Conservation (phyloP, 2,113 vertebrate genomes). For the Boleophthalmus pectinirostris region DNA sequence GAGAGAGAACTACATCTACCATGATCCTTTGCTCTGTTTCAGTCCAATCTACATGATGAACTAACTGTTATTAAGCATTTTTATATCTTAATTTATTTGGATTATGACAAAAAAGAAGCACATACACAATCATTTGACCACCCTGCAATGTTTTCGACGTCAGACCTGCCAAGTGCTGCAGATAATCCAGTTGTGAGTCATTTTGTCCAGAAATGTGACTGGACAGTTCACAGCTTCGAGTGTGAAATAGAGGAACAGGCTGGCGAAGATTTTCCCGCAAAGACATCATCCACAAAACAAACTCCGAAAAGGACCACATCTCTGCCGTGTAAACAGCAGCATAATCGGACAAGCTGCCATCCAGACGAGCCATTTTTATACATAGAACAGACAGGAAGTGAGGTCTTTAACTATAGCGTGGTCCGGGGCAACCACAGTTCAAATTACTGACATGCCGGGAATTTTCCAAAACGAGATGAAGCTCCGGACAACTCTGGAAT, state of each 20-base stretch:
- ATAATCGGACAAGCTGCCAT: neutral
- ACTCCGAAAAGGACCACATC: neutral
- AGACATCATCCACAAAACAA: neutral
- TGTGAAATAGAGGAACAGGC: slow-evolving; percentile 5
- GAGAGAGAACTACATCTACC: too few species aligned
- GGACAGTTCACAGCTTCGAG: slow-evolving; percentile 39
- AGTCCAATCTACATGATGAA: too few species aligned
- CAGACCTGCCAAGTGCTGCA: too few species aligned
- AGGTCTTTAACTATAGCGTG: slow-evolving; percentile 26
- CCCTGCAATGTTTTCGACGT: too few species aligned
- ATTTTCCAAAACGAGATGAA: slow-evolving; percentile 69
- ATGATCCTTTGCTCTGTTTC: too few species aligned
- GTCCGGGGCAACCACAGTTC: slow-evolving; percentile 51
- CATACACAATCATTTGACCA: too few species aligned
- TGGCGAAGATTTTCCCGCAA: slow-evolving; percentile 6
- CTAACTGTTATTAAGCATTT: too few species aligned
- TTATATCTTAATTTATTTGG: too few species aligned
- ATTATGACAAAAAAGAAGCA: too few species aligned
- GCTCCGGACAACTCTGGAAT: slow-evolving; percentile 34
- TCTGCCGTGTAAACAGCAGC: neutral
- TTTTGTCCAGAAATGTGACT: slow-evolving; percentile 18
- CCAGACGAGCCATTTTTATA: slow-evolving; percentile 2
- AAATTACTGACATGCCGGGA: slow-evolving; percentile 65
- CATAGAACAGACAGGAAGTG: slow-evolving; percentile 15
- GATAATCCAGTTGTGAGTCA: slow-evolving; percentile 65